Percentiles rank a stretch among this genome's conserved stretches.
Evolutionary conservation across 2,888 invertebrate genomes (phyloP).

Genomic region (Dryocosmus kuriphilus): DNA sequence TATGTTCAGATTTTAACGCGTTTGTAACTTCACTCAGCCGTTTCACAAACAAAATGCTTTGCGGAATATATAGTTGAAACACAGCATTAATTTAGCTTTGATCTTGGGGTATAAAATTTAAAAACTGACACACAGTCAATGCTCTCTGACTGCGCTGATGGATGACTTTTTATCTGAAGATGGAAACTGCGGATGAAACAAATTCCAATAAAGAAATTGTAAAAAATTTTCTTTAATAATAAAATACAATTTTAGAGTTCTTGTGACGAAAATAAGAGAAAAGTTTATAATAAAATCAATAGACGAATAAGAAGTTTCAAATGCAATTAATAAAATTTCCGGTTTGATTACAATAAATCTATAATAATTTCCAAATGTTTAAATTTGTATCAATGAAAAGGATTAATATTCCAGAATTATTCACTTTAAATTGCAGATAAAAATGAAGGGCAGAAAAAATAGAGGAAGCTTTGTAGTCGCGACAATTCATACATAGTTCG

Average conservation of each 20-base stretch:
- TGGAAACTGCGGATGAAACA: neutral
- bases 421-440: too few relatives aligned
- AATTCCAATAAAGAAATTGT: neutral
- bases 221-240: neutral
- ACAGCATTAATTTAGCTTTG: conserved; percentile 1
- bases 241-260: neutral
- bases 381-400: too few relatives aligned
- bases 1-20: neutral
- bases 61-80: neutral
- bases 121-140: conserved; percentile 2
- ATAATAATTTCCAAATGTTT: too few relatives aligned
- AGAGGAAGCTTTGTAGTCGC: too few relatives aligned
- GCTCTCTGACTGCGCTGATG: neutral
- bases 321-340: too few relatives aligned
- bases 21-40: neutral
- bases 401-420: too few relatives aligned
- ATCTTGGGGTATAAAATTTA: conserved; percentile 4
- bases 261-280: neutral
- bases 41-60: neutral
- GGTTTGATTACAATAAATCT: too few relatives aligned
- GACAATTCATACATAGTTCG: too few relatives aligned
- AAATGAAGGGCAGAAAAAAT: too few relatives aligned
- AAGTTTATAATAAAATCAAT: too few relatives aligned
- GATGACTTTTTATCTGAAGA: conserved; percentile 15
- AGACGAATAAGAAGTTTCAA: too few relatives aligned